Evolutionary conservation across 2,113 vertebrate genomes (phyloP), one percentile per base, ranked within the genome.

Genomic region (Polypterus bichir): DNA sequence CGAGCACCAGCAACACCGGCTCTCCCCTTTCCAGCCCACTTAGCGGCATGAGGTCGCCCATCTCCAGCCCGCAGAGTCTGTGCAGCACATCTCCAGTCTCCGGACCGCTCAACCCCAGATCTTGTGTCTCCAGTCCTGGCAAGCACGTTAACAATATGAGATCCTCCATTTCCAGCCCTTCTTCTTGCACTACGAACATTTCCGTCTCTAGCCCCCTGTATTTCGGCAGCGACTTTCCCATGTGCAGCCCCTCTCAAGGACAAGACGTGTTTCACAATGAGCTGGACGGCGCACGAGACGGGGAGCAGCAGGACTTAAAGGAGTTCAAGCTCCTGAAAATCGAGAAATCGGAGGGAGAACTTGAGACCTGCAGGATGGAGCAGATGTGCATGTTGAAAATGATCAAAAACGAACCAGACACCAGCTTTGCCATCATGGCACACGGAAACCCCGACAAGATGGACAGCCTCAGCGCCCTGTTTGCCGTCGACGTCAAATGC

Each of bases 41-140:
- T 66, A 93, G 92, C 78, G 84, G 93, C 75, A 93, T 97, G 91
- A 92, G 92, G 69, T 97, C 95, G 1, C 93, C 95, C 0, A 90
- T 98, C 74, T 98, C 94, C 73, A 98, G 94, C 62, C 92, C 95
- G 48, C 92, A 90, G 48, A 97, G 95, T 64, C 91, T 97, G 65
- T 88, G 92, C 71, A 96, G 94, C 0, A 92, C 90, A 69, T 97
- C 95, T 49, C 95, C 95, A 0, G 91, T 90, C 55, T 91, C 92
- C 2, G 95, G 71, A 91, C 88, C 59, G 87, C 76, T 73, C 64
- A 83, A 88, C 62, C 81, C 96, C 75, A 83, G 88, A 60, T 96
- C 93, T 47, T 92, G 91, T 44, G 88, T 97, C 60, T 93, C 93
- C 44, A 98, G 96, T 72, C 94, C 95, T 4, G 91, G 76, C 62